Conservation (phyloP, 2,113 vertebrate genomes). For the Nothoprocta perdicaria region DNA sequence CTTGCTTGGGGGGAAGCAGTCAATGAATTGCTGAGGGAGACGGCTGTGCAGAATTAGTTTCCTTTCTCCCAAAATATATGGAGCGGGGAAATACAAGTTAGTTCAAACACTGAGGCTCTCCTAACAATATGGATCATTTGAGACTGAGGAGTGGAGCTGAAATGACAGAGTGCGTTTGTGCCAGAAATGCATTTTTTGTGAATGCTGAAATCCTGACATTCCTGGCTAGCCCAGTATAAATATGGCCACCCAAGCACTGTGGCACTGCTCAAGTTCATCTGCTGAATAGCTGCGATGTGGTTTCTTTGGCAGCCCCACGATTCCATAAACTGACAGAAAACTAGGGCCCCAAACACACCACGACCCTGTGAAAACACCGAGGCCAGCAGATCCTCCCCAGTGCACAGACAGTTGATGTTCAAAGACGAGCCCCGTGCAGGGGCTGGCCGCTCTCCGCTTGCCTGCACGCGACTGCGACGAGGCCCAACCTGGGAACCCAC, state of each 20-base stretch:
- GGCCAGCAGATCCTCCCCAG: accelerated
- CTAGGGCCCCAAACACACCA: not conserved
- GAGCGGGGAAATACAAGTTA: not conserved
- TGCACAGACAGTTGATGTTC: accelerated
- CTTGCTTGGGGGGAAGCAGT: conserved; percentile 16
- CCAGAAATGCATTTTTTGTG: conserved; percentile 68
- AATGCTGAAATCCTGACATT: conserved; percentile 68
- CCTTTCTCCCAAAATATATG: not conserved
- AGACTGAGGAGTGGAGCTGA: conserved; percentile 46
- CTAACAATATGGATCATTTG: conserved; percentile 61
- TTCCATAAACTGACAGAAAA: conserved; percentile 34
- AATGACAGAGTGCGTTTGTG: conserved; percentile 52
- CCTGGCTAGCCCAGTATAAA: conserved; percentile 65
- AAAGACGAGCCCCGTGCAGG: not conserved
- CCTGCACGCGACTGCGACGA: accelerated
- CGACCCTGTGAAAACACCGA: not conserved
- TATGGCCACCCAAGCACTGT: conserved; percentile 70
- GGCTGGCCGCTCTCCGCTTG: not conserved
- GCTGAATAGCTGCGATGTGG: conserved; percentile 14
- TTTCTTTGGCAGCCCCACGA: conserved; percentile 44
- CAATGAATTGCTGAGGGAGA: not conserved
- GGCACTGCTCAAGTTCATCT: conserved; percentile 63
- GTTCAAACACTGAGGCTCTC: conserved; percentile 3
- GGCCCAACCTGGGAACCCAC: not conserved
- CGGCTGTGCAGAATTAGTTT: not conserved